A percentile compares a stretch with the other conserved stretches of the same genome.
phyloP scores from a whole-genome alignment of 1,140 invertebrate genomes.

The Ips typographus region DNA sequence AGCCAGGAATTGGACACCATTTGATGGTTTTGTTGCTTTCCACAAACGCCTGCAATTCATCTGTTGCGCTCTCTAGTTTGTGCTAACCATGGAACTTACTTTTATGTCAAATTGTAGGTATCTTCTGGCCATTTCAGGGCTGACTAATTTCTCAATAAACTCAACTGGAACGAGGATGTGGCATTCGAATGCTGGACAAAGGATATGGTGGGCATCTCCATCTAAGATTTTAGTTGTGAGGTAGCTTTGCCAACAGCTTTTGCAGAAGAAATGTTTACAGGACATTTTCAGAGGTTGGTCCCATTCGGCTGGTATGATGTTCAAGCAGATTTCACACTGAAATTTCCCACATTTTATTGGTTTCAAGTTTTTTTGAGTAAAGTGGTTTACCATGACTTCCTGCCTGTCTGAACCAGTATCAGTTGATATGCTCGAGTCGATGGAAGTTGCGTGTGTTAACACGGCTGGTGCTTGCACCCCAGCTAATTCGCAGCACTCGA shows the following conservation, averaged over 20 bases:
- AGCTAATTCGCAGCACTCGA: constrained; percentile 67
- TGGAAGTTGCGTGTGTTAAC: constrained; percentile 49
- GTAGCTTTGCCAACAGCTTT: constrained; percentile 68
- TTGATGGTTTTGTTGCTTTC: constrained; percentile 73
- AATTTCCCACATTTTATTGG: constrained; percentile 3
- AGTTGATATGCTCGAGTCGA: constrained; percentile 48
- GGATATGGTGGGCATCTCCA: constrained; percentile 67
- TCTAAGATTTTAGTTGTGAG: constrained; percentile 68
- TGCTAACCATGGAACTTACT: constrained; percentile 49
- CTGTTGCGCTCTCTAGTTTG: background rate
- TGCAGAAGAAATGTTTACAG: constrained; percentile 68
- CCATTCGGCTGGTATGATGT: constrained; percentile 47
- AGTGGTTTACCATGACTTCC: constrained; percentile 48
- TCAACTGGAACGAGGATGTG: constrained; percentile 68
- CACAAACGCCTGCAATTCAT: constrained; percentile 63
- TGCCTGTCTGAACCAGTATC: constrained; percentile 42
- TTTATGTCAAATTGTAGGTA: constrained; percentile 76
- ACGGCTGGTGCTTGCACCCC: constrained; percentile 65
- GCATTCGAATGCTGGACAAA: constrained; percentile 69
- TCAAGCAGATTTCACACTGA: constrained; percentile 67
- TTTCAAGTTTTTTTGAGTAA: background rate
- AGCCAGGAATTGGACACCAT: constrained; percentile 73
- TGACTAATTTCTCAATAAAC: constrained; percentile 67
- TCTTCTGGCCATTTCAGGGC: constrained; percentile 64
- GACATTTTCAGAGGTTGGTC: constrained; percentile 54